Conservation (phyloP, 2,888 invertebrate genomes). For the Xanthia togata region DNA sequence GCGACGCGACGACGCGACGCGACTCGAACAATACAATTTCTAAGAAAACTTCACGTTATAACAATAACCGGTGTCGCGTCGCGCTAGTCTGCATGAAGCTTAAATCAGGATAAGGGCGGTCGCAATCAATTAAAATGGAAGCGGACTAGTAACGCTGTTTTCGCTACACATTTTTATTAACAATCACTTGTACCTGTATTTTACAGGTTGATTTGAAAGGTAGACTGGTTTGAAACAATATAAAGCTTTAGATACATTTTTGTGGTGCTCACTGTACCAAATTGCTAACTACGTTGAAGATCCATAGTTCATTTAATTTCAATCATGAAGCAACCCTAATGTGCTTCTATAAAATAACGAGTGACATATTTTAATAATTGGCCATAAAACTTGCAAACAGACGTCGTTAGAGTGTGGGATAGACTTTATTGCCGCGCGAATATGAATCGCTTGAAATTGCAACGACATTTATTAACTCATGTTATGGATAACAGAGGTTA, state of each 20-base stretch:
- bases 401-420: conserved; percentile 73
- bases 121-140: no score
- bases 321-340: conserved; percentile 38
- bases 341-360: conserved; percentile 67
- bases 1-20: no score
- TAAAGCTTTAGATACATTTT: background rate
- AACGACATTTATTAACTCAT: conserved; percentile 42
- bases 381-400: conserved; percentile 79
- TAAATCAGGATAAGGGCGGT: background rate
- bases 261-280: background rate
- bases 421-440: conserved; percentile 63
- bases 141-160: background rate
- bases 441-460: conserved; percentile 67
- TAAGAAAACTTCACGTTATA: no score
- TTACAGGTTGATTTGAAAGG: no score
- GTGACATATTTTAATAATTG: conserved; percentile 81
- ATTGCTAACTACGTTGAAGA: background rate
- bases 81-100: no score
- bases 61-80: no score
- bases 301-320: background rate
- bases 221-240: background rate
- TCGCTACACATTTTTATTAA: background rate
- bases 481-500: conserved; percentile 38
- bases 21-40: no score
- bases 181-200: background rate